Base-by-base conservation (phyloP, 2,888 invertebrate genomes). In the Lysandra coridon region DNA sequence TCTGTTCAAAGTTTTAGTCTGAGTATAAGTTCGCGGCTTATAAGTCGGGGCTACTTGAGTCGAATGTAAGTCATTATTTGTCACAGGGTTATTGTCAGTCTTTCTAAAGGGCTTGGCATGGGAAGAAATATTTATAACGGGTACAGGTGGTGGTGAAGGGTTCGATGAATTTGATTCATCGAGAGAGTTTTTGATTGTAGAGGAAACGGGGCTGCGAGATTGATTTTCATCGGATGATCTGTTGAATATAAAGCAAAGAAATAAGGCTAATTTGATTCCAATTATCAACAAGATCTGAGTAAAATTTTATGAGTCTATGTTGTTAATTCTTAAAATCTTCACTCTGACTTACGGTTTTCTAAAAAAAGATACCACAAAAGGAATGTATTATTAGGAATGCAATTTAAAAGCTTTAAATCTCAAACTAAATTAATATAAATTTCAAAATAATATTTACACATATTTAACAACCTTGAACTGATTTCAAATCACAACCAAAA, bases 201-300 rank as follows among this genome's bases (percentile, higher is more conserved):
- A 86, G 88, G 91, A 87, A 85, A 87, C 87, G 83, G 93, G 88
- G 84, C 86, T 86, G 81, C 86, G 89, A 85, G 85, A 89, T 85
- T 90, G 91, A 90, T 86, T 94, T 91, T 94, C 93, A 91, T 93
- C 93, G 88, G 95, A 91, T 91, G 92, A 95, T 95, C 95, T 95
- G 95, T 94, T 92, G 92, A 95, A 94, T 93, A 94, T 87, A 95
- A 94, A 94, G 92, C 92, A 93, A 90, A 93, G 88, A 91, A 89
- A 88, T 84, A 86, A 90, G 90, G 92, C 94, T 94, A 92, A 91
- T 90, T 91, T 84, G 91, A 91, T 89, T 83, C 81, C 53, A 76
- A 82, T 79, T 79, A 49, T 79, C 12, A 81, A 82, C 40, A 80
- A 81, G 76, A 83, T 79, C 40, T 60, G 30, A 62, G 44, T 23